Conservation (phyloP, 2,113 vertebrate genomes). For the Rhabdomys dilectus region DNA sequence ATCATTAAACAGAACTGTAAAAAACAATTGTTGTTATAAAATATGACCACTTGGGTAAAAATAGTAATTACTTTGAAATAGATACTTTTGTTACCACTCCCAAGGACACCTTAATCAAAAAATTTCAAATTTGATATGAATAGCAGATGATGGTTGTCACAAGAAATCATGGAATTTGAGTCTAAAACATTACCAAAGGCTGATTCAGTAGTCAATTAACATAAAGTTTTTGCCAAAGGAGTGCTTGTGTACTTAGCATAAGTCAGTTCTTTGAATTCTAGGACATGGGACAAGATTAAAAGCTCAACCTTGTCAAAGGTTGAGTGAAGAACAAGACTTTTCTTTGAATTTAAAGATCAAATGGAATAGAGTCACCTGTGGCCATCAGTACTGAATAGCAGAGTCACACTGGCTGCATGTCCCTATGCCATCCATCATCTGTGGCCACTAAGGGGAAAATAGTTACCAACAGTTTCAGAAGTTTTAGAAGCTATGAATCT, state of each 20-base stretch:
- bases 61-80: slow-evolving; percentile 22
- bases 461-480: background rate
- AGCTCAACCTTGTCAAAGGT: background rate
- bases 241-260: too few species aligned
- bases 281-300: background rate
- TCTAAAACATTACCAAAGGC: slow-evolving; percentile 59
- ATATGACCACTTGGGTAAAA: slow-evolving; percentile 66
- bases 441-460: background rate
- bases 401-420: accelerated
- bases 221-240: background rate
- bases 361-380: accelerated
- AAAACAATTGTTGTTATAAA: slow-evolving; percentile 78
- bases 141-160: slow-evolving; percentile 21
- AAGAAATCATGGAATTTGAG: slow-evolving; percentile 64
- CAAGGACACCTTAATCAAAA: slow-evolving; percentile 67
- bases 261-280: background rate
- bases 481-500: background rate
- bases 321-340: background rate
- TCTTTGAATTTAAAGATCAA: background rate
- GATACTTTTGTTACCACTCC: slow-evolving; percentile 62
- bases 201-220: slow-evolving; percentile 61
- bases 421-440: background rate
- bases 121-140: slow-evolving; percentile 69
- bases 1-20: slow-evolving; percentile 80
- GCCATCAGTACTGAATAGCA: accelerated